Evolutionary conservation across 2,888 invertebrate species (phyloP), one percentile per base, ranked within the genome.

Genomic region (Synanthedon vespiformis): DNA sequence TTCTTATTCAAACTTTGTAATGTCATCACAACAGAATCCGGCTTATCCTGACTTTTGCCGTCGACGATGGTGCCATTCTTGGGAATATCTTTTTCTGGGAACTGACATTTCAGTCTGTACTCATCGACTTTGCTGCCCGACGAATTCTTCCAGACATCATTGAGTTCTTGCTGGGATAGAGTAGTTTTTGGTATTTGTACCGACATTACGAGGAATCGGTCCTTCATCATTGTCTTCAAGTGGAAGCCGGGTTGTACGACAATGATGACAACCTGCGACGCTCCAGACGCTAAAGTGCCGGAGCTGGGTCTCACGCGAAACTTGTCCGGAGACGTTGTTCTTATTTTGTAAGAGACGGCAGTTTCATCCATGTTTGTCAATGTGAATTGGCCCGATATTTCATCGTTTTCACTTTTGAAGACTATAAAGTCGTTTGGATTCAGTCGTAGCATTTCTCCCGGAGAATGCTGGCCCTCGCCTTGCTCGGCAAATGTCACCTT

Each of bases 311-410:
- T 90, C 1, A 99, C 98, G 40, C 96, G 89, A 81, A 96, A 98
- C 77, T 97, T 97, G 66, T 97, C 96, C 0, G 98, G 98, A 0
- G 97, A 94, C 3, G 98, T 98, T 12, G 98, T 98, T 80, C 98
- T 95, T 57, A 98, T 93, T 94, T 98, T 85, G 50, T 89, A 89
- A 1, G 80, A 85, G 1, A 88, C 63, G 0, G 72, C 67, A 40
- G 77, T 70, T 1, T 88, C 86, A 54, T 93, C 91, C 63, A 90
- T 89, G 70, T 95, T 95, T 34, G 91, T 92, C 13, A 97, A 84
- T 0, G 87, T 88, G 62, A 93, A 90, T 40, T 89, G 89, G 51
- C 93, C 92, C 1, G 89, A 86, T 34, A 92, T 76, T 66, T 94
- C 95, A 56, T 89, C 90, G 50, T 90, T 92, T 48, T 90, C 90